These are phyloP conservation scores for Cirrhinus molitorella DNA, from an alignment of 2,797 vertebrate genomes.

Conservation along the genomic window DNA sequence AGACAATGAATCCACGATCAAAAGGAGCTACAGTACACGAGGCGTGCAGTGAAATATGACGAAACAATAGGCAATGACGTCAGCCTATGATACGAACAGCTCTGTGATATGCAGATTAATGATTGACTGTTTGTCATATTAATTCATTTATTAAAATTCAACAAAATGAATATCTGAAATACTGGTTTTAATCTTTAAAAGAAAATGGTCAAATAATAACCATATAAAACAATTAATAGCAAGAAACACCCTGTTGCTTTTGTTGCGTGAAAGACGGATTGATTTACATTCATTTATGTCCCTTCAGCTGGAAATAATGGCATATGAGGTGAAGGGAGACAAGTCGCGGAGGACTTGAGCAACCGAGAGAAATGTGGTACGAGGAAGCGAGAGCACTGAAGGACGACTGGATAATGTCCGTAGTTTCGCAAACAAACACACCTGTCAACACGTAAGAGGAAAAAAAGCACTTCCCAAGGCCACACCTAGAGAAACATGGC, in stretches of 20 bases:
- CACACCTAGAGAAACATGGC: slow-evolving; percentile 79
- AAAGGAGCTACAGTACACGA: background rate
- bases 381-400: background rate
- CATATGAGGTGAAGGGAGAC: slow-evolving; percentile 59
- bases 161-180: no score
- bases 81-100: background rate
- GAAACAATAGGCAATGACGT: slow-evolving; percentile 22
- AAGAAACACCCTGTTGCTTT: slow-evolving; percentile 49
- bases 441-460: slow-evolving; percentile 63
- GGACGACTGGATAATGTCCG: no score
- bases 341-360: slow-evolving; percentile 16
- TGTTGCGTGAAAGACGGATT: slow-evolving; percentile 40
- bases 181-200: background rate
- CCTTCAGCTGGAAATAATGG: slow-evolving; percentile 64
- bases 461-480: slow-evolving; percentile 56
- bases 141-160: background rate
- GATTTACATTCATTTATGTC: slow-evolving; percentile 37
- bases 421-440: slow-evolving; percentile 59
- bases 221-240: background rate
- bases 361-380: slow-evolving; percentile 21
- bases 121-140: background rate
- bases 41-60: background rate
- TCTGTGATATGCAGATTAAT: background rate
- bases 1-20: slow-evolving; percentile 11
- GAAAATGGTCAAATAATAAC: background rate